Conservation (phyloP, 1,140 invertebrate species). For the Manduca sexta region DNA sequence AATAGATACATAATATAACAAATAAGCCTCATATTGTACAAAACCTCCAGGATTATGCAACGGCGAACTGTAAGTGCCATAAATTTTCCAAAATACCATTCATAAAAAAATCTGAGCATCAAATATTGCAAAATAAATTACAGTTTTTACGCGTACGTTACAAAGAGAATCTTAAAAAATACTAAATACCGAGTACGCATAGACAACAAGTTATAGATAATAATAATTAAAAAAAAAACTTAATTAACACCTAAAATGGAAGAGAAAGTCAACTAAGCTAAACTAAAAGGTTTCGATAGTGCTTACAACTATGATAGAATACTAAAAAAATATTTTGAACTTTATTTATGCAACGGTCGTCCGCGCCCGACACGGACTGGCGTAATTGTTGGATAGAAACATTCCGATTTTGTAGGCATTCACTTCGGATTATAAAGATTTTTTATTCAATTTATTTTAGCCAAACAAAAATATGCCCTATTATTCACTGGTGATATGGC, state of each 20-base stretch:
- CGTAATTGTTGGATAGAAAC: too few species aligned
- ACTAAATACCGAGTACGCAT: constrained; percentile 21
- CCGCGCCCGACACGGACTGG: constrained; percentile 2
- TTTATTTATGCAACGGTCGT: constrained; percentile 2
- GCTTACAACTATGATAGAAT: constrained; percentile 42
- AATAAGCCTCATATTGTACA: constrained; percentile 51
- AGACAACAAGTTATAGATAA: constrained; percentile 38
- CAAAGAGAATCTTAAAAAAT: constrained; percentile 23
- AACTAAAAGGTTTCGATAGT: constrained; percentile 28
- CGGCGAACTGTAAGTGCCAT: constrained; percentile 29
- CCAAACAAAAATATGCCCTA: too few species aligned
- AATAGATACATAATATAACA: constrained; percentile 26
- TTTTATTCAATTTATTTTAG: too few species aligned
- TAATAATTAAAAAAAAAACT: constrained; percentile 51
- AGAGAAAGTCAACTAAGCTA: constrained; percentile 63
- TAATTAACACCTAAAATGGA: constrained; percentile 59
- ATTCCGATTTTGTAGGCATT: too few species aligned
- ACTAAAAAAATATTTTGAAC: constrained; percentile 56
- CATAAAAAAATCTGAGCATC: constrained; percentile 30
- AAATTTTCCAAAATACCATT: constrained; percentile 11
- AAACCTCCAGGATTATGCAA: constrained; percentile 41
- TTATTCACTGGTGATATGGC: too few species aligned
- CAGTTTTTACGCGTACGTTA: constrained; percentile 18
- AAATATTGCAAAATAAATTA: constrained; percentile 40
- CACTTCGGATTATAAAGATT: too few species aligned